These are phyloP conservation scores for Tetragnatha montana DNA, from an alignment of 2,888 invertebrate genomes.

Conservation along the genomic window DNA sequence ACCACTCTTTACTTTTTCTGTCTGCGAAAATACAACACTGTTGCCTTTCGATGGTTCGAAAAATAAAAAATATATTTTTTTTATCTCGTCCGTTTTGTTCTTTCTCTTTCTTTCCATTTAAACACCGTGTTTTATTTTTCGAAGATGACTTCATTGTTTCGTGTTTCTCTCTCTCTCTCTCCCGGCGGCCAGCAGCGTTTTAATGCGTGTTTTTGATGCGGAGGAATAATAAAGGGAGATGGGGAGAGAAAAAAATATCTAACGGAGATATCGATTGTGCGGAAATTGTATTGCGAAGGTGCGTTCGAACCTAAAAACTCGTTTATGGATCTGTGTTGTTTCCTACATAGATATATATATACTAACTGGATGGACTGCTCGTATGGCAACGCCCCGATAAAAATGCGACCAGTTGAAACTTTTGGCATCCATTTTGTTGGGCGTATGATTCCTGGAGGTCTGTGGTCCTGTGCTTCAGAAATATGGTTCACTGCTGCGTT, in stretches of 20 bases:
- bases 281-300: neutral
- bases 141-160: slow-evolving; percentile 63
- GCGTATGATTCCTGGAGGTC: too few species aligned
- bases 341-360: too few species aligned
- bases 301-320: too few species aligned
- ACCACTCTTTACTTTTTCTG: slow-evolving; percentile 15
- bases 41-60: slow-evolving; percentile 54
- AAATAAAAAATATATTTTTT: neutral
- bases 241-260: neutral
- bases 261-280: neutral
- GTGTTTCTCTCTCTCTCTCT: neutral
- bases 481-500: too few species aligned
- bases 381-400: too few species aligned
- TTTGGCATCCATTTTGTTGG: too few species aligned
- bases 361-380: too few species aligned
- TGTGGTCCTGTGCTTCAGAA: too few species aligned
- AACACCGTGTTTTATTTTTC: slow-evolving; percentile 45
- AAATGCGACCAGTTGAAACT: too few species aligned
- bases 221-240: neutral
- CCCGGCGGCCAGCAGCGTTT: neutral
- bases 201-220: neutral
- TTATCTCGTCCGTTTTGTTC: neutral
- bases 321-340: too few species aligned
- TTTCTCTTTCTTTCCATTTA: slow-evolving; percentile 41
- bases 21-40: slow-evolving; percentile 60